These are phyloP conservation scores for Corydoras maculifer DNA, from an alignment of 2,113 vertebrate genomes.

Conservation along the genomic window DNA sequence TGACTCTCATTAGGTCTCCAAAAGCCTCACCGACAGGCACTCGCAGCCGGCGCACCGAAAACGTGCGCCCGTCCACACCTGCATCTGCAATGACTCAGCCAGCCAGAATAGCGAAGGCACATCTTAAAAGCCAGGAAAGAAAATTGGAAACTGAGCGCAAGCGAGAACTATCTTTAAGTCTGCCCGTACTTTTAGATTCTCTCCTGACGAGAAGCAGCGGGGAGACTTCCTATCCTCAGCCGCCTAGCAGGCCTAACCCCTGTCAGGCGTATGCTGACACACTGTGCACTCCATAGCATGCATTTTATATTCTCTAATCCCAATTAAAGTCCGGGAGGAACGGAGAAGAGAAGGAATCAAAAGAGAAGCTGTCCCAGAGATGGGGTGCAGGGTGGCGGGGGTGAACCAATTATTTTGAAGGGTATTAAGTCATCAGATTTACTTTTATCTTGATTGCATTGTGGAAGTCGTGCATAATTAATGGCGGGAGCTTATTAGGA, in stretches of 20 bases:
- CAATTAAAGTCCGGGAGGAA: constrained; percentile 54
- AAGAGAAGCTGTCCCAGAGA: constrained; percentile 81
- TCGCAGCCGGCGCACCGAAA: constrained; percentile 63
- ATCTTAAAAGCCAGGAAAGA: constrained; percentile 35
- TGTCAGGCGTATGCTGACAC: constrained; percentile 72
- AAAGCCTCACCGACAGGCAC: constrained; percentile 77
- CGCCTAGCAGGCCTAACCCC: constrained; percentile 69
- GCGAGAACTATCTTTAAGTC: constrained; percentile 57
- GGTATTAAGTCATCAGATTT: constrained; percentile 99
- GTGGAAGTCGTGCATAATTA: constrained; percentile 99
- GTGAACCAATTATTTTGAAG: constrained; percentile 96
- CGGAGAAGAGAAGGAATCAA: constrained; percentile 57
- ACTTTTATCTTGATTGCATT: constrained; percentile 99
- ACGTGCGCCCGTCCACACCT: constrained; percentile 64
- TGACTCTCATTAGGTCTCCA: constrained; percentile 81
- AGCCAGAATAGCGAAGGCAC: constrained; percentile 12
- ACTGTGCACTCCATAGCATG: constrained; percentile 58
- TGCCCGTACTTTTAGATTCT: constrained; percentile 75
- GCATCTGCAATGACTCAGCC: constrained; percentile 67
- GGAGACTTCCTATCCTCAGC: constrained; percentile 67
- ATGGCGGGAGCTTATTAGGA: constrained; percentile 96
- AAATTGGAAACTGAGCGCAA: constrained; percentile 18
- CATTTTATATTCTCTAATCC: constrained; percentile 51
- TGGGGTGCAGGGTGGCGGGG: constrained; percentile 51
- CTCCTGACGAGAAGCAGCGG: constrained; percentile 72